These are phyloP conservation scores for Nemapogon koenigi DNA, from an alignment of 2,888 invertebrate species.

Conservation along the genomic window DNA sequence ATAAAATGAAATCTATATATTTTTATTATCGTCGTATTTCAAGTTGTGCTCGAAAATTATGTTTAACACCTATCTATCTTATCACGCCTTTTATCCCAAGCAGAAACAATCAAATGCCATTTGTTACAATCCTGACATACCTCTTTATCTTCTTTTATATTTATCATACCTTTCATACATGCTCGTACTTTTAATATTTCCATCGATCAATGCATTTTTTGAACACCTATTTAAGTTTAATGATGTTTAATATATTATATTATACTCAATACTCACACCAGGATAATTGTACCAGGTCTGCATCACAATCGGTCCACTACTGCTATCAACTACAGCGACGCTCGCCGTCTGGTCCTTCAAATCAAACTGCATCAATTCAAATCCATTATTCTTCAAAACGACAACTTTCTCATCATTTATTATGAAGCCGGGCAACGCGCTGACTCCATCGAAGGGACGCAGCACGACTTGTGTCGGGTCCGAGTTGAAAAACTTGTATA, in stretches of 20 bases:
- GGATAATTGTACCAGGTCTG: slow-evolving; percentile 42
- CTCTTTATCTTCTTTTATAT: no score
- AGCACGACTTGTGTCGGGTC: slow-evolving; percentile 26
- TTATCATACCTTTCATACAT: no score
- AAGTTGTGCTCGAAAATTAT: no score
- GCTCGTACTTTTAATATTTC: no score
- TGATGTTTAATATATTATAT: slow-evolving; percentile 1
- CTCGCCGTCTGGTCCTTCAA: slow-evolving; percentile 33
- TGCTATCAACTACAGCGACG: slow-evolving; percentile 35
- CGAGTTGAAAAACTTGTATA: slow-evolving; percentile 32
- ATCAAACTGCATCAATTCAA: slow-evolving; percentile 27
- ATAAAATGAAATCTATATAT: no score
- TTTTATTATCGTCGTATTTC: no score
- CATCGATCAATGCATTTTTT: no score
- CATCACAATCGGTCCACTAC: slow-evolving; percentile 30
- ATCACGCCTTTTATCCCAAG: no score
- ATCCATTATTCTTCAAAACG: slow-evolving; percentile 35
- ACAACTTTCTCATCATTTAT: slow-evolving; percentile 41
- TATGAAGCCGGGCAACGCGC: slow-evolving; percentile 38
- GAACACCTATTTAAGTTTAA: no score
- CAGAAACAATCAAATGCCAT: no score
- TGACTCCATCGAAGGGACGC: slow-evolving; percentile 34
- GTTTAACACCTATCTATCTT: no score
- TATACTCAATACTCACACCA: slow-evolving; percentile 26
- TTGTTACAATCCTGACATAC: no score